These are phyloP conservation scores for Spilarctia lutea DNA, from an alignment of 2,888 invertebrate species.

Conservation along the genomic window DNA sequence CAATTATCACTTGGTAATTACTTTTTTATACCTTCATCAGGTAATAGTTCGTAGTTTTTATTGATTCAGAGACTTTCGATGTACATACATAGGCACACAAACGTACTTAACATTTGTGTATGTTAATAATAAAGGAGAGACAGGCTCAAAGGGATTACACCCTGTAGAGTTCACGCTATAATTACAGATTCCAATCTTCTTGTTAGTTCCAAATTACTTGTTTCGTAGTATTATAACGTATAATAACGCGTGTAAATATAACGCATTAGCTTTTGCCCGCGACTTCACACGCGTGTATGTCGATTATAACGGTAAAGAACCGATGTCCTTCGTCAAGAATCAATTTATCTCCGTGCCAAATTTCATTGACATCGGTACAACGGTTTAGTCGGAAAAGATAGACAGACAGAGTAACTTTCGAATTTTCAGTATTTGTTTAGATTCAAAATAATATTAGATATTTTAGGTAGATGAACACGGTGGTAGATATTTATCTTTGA, in stretches of 20 bases:
- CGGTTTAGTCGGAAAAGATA: no score
- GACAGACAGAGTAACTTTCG: no score
- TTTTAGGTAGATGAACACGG: constrained; percentile 22
- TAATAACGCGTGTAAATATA: constrained; percentile 16
- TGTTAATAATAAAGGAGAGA: not conserved
- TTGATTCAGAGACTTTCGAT: not conserved
- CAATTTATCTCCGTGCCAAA: no score
- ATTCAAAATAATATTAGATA: constrained; percentile 31
- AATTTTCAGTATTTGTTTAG: no score
- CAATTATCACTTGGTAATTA: no score
- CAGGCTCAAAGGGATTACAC: not conserved
- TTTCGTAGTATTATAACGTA: not conserved
- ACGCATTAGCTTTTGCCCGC: constrained; percentile 23
- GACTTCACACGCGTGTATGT: no score
- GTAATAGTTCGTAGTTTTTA: not conserved
- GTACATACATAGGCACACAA: no score
- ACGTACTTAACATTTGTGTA: not conserved
- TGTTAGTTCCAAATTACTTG: not conserved
- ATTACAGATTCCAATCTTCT: constrained; percentile 4
- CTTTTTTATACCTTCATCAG: no score
- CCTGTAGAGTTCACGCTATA: not conserved
- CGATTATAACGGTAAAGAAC: no score
- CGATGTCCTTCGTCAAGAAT: no score
- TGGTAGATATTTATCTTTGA: constrained; percentile 34
- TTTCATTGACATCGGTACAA: no score